Conservation (phyloP, 2,888 invertebrate genomes). For the Uropetala carovei region DNA sequence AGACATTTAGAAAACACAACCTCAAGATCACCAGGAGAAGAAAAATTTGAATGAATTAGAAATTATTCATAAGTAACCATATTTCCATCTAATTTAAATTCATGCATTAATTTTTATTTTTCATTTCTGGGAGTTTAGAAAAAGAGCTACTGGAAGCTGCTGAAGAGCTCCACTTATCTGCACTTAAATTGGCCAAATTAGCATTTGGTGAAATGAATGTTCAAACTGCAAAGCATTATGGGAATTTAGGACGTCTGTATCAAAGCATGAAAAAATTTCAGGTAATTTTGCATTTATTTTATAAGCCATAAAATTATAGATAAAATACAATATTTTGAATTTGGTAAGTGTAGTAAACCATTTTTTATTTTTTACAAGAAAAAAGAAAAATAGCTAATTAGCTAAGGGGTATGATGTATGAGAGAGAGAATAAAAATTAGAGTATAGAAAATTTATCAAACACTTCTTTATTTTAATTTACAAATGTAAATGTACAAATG, state of each 20-base stretch:
- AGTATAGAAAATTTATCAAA: too few relatives aligned
- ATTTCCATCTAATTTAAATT: not conserved
- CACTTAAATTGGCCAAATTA: constrained; percentile 86
- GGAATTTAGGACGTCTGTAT: constrained; percentile 94
- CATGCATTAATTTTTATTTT: constrained; percentile 34
- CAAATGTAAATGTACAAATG: too few relatives aligned
- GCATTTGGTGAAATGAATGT: constrained; percentile 96
- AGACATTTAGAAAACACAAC: too few relatives aligned
- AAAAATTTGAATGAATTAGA: not conserved
- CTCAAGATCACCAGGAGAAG: too few relatives aligned
- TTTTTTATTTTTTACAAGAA: too few relatives aligned
- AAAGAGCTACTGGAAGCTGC: constrained; percentile 85
- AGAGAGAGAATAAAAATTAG: too few relatives aligned
- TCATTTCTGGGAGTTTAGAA: constrained; percentile 73
- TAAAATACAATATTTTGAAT: too few relatives aligned
- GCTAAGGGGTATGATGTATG: too few relatives aligned
- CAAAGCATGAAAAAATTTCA: constrained; percentile 94
- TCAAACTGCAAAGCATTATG: constrained; percentile 97
- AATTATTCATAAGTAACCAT: not conserved
- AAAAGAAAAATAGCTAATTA: too few relatives aligned
- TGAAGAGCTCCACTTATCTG: constrained; percentile 89
- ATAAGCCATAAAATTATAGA: too few relatives aligned
- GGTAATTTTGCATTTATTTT: constrained; percentile 74
- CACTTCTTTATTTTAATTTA: too few relatives aligned
- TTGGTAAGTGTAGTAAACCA: too few relatives aligned